These are phyloP conservation scores for Gracilinanus agilis DNA, from an alignment of 2,113 vertebrate species.

Conservation along the genomic window DNA sequence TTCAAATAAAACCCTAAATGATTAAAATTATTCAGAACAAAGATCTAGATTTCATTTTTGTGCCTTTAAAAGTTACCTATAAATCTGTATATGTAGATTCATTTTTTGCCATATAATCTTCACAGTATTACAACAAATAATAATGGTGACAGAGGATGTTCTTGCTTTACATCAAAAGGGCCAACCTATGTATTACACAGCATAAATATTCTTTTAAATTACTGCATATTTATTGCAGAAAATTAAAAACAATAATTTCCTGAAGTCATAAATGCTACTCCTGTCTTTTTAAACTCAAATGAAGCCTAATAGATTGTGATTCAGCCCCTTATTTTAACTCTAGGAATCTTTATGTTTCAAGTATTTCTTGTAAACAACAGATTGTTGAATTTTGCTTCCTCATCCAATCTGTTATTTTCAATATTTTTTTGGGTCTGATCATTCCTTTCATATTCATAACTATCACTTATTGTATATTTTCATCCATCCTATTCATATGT, in stretches of 20 bases:
- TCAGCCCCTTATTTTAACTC: background rate
- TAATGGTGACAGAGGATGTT: background rate
- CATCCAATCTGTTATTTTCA: background rate
- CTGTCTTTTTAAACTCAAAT: background rate
- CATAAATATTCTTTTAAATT: background rate
- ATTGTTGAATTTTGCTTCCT: background rate
- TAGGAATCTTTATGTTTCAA: background rate
- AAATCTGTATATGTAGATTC: no score
- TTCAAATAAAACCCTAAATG: no score
- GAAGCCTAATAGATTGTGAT: background rate
- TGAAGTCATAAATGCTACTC: background rate
- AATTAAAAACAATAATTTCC: background rate
- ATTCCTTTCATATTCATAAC: background rate
- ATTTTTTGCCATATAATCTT: no score
- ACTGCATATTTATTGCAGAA: background rate
- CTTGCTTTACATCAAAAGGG: background rate
- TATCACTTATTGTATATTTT: background rate
- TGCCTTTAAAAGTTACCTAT: no score
- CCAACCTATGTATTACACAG: background rate
- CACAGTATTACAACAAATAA: no score
- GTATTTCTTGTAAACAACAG: background rate
- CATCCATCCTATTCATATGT: background rate
- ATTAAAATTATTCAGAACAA: no score
- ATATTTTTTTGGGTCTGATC: background rate
- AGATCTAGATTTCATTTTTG: no score